phyloP scores from a whole-genome alignment of 2,113 vertebrate genomes.

The Cyanoderma ruficeps region DNA sequence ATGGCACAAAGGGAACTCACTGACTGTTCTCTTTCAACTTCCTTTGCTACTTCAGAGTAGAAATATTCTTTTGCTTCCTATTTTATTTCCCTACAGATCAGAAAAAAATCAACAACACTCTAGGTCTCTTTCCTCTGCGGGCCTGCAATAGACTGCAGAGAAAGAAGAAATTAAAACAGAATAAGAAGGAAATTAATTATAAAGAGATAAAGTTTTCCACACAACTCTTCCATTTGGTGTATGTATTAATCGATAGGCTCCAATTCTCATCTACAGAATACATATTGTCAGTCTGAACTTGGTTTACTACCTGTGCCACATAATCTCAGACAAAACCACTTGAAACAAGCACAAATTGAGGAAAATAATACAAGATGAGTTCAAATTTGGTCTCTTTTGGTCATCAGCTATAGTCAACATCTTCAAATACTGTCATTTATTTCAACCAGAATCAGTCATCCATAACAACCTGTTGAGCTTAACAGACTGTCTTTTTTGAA shows the following conservation, averaged over 20 bases:
- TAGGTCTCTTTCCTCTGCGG: neutral
- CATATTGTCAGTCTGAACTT: conserved; percentile 48
- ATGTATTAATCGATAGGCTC: conserved; percentile 28
- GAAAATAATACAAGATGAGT: conserved; percentile 65
- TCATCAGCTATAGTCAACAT: conserved; percentile 56
- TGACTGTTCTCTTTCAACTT: neutral
- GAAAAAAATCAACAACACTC: neutral
- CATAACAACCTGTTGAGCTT: neutral
- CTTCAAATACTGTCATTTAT: conserved; percentile 50
- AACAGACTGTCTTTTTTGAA: neutral
- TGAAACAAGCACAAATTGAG: conserved; percentile 64
- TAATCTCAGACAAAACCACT: conserved; percentile 69
- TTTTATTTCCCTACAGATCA: conserved; percentile 1
- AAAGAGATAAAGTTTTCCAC: conserved; percentile 40
- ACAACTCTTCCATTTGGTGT: conserved; percentile 24
- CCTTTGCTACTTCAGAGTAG: conserved; percentile 10
- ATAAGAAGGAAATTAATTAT: conserved; percentile 6
- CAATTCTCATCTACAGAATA: conserved; percentile 61
- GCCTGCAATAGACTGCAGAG: neutral
- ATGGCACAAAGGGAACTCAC: conserved; percentile 53
- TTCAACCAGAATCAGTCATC: conserved; percentile 36
- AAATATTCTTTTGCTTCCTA: neutral
- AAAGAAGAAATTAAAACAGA: neutral
- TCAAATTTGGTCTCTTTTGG: conserved; percentile 65
- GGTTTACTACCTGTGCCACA: conserved; percentile 62